A percentile compares a stretch with the other conserved stretches of the same genome.
Conservation (phyloP, 2,888 invertebrate species). For the Branchellion lobata region DNA sequence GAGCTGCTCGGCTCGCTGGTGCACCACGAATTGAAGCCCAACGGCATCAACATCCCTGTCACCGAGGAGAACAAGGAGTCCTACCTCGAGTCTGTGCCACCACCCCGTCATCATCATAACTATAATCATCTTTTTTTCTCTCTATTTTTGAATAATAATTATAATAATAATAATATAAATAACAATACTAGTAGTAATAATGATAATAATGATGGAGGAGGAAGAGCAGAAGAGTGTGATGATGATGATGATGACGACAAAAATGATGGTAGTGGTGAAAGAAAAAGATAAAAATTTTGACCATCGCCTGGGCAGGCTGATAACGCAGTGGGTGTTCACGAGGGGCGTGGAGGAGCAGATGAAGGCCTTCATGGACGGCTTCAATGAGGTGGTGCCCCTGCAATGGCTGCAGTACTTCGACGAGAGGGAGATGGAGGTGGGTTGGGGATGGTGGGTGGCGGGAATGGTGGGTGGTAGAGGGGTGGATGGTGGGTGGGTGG, state of each 20-base stretch:
- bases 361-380: slow-evolving; percentile 94
- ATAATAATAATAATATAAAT: no score
- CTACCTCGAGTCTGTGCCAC: slow-evolving; percentile 80
- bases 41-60: slow-evolving; percentile 84
- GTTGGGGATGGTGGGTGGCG: no score
- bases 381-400: slow-evolving; percentile 96
- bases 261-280: not conserved
- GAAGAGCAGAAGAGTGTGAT: not conserved
- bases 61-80: slow-evolving; percentile 93
- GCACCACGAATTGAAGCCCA: slow-evolving; percentile 90
- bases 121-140: slow-evolving; percentile 10
- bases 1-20: slow-evolving; percentile 96
- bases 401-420: slow-evolving; percentile 99
- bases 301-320: slow-evolving; percentile 71
- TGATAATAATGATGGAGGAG: not conserved
- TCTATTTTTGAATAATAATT: no score
- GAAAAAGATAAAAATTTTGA: no score
- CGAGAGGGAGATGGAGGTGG: slow-evolving; percentile 86
- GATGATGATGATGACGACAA: not conserved
- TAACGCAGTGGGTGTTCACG: slow-evolving; percentile 98
- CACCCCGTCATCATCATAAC: no score
- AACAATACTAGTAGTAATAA: no score
- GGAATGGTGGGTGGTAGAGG: not conserved
- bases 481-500: no score
- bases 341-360: slow-evolving; percentile 98